Evolutionary conservation across 1,140 invertebrate species (phyloP).

Genomic region (Camponotus pennsylvanicus): DNA sequence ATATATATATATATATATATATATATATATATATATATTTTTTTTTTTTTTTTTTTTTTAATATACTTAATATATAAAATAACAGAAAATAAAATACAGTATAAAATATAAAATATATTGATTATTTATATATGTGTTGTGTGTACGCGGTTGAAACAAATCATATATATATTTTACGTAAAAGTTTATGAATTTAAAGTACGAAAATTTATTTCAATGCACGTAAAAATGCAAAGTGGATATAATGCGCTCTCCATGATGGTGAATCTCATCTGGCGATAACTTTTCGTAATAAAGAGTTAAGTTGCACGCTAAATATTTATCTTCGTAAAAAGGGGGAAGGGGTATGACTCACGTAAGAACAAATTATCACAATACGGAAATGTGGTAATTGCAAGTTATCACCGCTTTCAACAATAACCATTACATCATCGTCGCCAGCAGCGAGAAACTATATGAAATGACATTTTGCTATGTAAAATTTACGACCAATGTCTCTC

Average conservation of each 20-base stretch:
- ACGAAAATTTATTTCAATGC: conserved; percentile 27
- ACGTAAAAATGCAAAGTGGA: conserved; percentile 48
- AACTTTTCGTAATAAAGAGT: conserved; percentile 47
- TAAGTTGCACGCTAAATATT: conserved; percentile 49
- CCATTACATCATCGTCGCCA: not conserved
- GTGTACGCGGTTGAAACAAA: not conserved
- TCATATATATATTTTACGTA: not conserved
- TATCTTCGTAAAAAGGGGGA: not conserved
- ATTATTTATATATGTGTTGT: too few species aligned
- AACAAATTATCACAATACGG: conserved; percentile 32
- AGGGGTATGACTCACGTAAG: not conserved
- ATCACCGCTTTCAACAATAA: not conserved
- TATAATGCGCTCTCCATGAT: conserved; percentile 25
- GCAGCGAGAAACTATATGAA: not conserved
- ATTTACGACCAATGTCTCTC: not conserved
- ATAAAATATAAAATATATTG: too few species aligned
- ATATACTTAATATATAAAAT: not conserved
- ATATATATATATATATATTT: too few species aligned
- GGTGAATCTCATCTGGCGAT: conserved; percentile 33
- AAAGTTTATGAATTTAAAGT: conserved; percentile 13
- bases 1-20: too few species aligned
- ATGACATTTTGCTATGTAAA: not conserved
- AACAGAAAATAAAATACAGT: not conserved
- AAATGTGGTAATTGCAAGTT: not conserved
- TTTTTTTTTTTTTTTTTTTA: too few species aligned